Base-by-base conservation (phyloP, 2,888 invertebrate genomes). In the Zelleria hepariella region DNA sequence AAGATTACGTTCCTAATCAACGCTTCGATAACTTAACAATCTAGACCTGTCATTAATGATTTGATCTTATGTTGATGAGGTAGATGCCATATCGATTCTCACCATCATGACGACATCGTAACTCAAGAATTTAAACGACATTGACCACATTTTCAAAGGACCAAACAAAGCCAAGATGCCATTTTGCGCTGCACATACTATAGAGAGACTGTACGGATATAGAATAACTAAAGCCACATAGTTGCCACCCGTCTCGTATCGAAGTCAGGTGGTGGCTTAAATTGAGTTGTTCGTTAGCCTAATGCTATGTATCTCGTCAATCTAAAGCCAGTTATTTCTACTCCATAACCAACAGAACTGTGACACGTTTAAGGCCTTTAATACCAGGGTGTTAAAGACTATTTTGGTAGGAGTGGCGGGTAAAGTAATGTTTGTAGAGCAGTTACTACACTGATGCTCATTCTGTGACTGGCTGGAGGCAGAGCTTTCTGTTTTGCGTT, bases 261-360 rank as follows among this genome's bases (percentile, higher is more conserved):
- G 32, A 51, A 62, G 63, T 54, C 63, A 49, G 80, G 79, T 78
- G 78, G 80, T 74, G 67, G 71, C 68, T 53, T 75, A 76, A 80
- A 81, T 81, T 80, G 81, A 81, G 81, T 79, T 80, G 81, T 81
- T 81, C 80, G 81, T 81, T 81, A 81, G 75, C 68, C 68, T 80
- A 80, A 81, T 81, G 69, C 73, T 78, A 81, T 81, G 81, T 80
- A 81, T 81, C 80, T 71, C 67, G 73, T 71, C 75, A 78, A 78
- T 80, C 74, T 67, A 68, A 65, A 66, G 71, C 78, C 79, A 72
- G 79, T 78, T 76, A 77, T 77, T 74, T 70, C 74, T 72, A 69
- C 73, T 71, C 72, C 71, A 53, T 55, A 55, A 55, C 26, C 32
- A 32, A 26, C 55, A 42, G 54, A 59, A 18, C 54, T 47, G 53